Conservation (phyloP, 2,797 vertebrate species). For the Dromococcyx pavoninus region DNA sequence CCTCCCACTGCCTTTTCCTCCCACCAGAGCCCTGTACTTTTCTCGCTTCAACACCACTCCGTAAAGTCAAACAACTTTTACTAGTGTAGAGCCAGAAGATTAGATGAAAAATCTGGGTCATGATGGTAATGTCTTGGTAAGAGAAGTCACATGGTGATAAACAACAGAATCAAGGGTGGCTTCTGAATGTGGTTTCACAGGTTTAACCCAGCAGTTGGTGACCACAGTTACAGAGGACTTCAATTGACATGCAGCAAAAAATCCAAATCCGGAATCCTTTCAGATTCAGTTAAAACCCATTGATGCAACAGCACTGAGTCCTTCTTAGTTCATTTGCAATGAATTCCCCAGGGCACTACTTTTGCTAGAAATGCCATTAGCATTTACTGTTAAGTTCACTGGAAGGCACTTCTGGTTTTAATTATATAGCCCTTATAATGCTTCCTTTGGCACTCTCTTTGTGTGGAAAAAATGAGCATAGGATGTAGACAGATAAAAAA, state of each 20-base stretch:
- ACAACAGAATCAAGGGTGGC: neutral
- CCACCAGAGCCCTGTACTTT: neutral
- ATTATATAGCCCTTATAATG: slow-evolving; percentile 20
- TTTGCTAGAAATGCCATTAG: slow-evolving; percentile 38
- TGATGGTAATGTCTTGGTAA: neutral
- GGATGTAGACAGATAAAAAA: slow-evolving; percentile 40
- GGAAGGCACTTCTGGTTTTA: slow-evolving; percentile 52
- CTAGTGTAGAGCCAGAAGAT: neutral
- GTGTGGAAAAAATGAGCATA: slow-evolving; percentile 54
- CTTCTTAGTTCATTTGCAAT: neutral
- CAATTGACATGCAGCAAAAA: neutral
- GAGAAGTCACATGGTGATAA: neutral
- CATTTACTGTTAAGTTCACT: slow-evolving; percentile 48
- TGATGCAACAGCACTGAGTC: neutral
- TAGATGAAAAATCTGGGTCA: neutral
- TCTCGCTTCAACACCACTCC: neutral
- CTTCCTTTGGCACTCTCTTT: slow-evolving; percentile 35
- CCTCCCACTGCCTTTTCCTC: neutral
- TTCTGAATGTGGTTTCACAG: neutral
- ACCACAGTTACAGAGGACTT: neutral
- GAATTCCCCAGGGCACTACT: neutral
- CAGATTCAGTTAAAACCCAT: neutral
- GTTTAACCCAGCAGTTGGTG: neutral
- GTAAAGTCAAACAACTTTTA: neutral
- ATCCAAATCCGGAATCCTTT: neutral